Evolutionary conservation across 1,140 invertebrate species (phyloP).

Genomic region (Arion vulgaris): DNA sequence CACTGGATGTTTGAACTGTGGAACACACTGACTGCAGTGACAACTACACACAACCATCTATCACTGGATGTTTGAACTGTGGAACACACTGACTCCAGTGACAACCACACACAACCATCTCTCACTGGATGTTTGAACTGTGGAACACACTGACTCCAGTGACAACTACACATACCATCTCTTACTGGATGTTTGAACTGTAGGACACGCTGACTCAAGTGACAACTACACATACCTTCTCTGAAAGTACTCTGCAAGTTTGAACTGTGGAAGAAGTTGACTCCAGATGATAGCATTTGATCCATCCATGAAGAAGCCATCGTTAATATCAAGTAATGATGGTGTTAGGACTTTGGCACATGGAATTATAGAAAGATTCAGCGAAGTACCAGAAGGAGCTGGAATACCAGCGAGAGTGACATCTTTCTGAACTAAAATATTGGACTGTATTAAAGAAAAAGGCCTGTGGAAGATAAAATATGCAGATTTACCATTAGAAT

Average conservation of each 20-base stretch:
- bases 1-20: too few relatives aligned
- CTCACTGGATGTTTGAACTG: too few relatives aligned
- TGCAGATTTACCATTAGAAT: too few relatives aligned
- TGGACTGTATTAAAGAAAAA: neutral
- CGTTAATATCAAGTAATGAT: neutral
- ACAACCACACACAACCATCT: too few relatives aligned
- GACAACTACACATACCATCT: too few relatives aligned
- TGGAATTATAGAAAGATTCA: neutral
- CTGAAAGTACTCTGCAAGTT: neutral
- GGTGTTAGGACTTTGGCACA: conserved; percentile 6
- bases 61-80: too few relatives aligned
- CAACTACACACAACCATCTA: too few relatives aligned
- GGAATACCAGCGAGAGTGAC: conserved; percentile 24
- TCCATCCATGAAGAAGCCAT: conserved; percentile 20
- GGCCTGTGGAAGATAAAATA: neutral
- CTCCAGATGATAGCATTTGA: neutral
- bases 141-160: too few relatives aligned
- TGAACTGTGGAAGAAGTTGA: neutral
- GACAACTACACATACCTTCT: neutral
- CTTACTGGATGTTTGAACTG: too few relatives aligned
- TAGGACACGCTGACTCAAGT: too few relatives aligned
- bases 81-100: too few relatives aligned
- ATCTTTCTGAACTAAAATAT: conserved; percentile 7
- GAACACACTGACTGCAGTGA: too few relatives aligned
- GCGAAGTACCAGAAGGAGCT: neutral